phyloP scores from a whole-genome alignment of 2,797 vertebrate genomes.

The Myiotriccus ornatus region DNA sequence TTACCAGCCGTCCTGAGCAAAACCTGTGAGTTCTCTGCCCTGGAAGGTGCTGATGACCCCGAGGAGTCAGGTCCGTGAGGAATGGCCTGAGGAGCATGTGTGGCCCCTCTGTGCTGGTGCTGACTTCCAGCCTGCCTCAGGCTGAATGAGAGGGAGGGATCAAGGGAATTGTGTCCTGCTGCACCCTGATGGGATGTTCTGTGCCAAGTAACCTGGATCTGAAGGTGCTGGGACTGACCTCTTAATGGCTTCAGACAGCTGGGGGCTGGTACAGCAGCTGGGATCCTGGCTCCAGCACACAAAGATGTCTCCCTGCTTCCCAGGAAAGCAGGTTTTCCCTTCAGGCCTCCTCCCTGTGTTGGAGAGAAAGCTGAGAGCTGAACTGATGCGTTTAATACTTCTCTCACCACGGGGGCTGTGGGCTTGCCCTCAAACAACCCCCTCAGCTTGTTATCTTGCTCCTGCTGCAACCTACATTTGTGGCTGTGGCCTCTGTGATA shows the following conservation, averaged over 20 bases:
- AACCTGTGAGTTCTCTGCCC: not conserved
- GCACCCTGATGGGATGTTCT: not conserved
- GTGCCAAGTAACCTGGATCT: not conserved
- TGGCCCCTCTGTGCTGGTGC: not conserved
- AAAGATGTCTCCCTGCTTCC: not conserved
- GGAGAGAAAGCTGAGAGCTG: not conserved
- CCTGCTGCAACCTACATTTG: not conserved
- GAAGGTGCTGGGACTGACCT: not conserved
- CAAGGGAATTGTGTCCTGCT: not conserved
- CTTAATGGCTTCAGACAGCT: not conserved
- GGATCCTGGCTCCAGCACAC: not conserved
- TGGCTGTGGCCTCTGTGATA: not conserved
- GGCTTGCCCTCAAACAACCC: not conserved
- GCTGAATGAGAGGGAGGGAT: not conserved
- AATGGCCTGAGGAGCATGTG: fast-evolving
- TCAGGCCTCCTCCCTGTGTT: not conserved
- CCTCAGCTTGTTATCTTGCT: not conserved
- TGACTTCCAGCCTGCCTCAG: not conserved
- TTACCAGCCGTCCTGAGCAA: not conserved
- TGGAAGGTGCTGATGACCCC: not conserved
- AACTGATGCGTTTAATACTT: not conserved
- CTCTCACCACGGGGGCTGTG: not conserved
- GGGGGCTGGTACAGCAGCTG: not conserved
- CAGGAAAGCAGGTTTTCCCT: not conserved
- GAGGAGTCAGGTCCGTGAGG: not conserved